Evolutionary conservation across 2,888 invertebrate genomes (phyloP), one percentile per base, ranked within the genome.

Genomic region (Sphecodes monilicornis): DNA sequence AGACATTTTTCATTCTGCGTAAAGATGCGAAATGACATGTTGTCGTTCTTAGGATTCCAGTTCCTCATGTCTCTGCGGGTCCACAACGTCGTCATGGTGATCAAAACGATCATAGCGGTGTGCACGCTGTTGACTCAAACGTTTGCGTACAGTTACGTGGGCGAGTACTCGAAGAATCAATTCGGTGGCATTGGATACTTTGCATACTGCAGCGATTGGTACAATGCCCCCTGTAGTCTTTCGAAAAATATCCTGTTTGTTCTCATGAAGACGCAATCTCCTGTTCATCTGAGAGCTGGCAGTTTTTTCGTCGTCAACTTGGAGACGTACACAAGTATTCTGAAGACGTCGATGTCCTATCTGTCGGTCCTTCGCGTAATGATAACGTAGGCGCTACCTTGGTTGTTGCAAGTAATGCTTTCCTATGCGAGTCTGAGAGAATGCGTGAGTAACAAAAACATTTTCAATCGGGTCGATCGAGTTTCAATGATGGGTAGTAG

Each of bases 261-360:
- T 0, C 73, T 73, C 3, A 46, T 69, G 69, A 82, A 16, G 16
- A 11, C 29, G 36, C 70, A 76, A 2, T 4, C n/a, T 6, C 70
- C 80, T 0, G 26, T 75, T 26, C n/a, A 36, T 3, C 16, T 80
- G n/a, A n/a, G n/a, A n/a, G n/a, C n/a, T n/a, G n/a, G n/a, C n/a
- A n/a, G n/a, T n/a, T n/a, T n/a, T n/a, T 82, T 75, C 13, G 22
- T 71, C 6, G 18, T 82, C 6, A 77, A 82, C 16, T 39, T 75
- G 43, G 64, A 82, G 32, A 80, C 70, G 18, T 80, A 71, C 26
- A 71, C 43, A 71, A 80, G 54, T 66, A 80, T 82, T 5, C 3
- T 79, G 4, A 82, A 66, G 71, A 66, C 75, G 11, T 82, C 82
- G 18, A 54, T 72, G 69, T 79, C 82, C 18, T 82, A 79, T 3